These are phyloP conservation scores for Cinclus cinclus DNA, from an alignment of 2,113 vertebrate species.

Conservation along the genomic window DNA sequence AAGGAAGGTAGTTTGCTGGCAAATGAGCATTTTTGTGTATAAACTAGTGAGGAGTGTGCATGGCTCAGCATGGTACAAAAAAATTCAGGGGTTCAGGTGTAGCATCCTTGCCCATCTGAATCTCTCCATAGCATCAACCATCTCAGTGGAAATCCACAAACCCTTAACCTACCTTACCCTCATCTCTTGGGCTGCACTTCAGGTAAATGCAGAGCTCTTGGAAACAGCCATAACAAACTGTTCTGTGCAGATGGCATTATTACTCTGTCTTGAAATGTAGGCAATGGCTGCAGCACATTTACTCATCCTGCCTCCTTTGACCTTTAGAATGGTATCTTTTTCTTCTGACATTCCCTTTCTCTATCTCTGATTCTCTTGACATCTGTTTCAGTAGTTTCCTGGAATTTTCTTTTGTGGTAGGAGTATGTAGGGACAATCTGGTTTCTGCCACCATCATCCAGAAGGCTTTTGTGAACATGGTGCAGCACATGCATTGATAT, in stretches of 20 bases:
- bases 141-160: not conserved
- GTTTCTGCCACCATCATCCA: not conserved
- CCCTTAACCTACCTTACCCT: not conserved
- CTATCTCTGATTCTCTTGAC: not conserved
- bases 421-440: not conserved
- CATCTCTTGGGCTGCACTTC: not conserved
- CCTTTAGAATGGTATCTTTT: not conserved
- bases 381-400: not conserved
- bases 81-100: not conserved
- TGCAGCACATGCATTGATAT: not conserved
- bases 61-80: not conserved
- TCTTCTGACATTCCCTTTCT: not conserved
- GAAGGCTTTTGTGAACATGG: not conserved
- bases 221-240: not conserved
- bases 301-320: not conserved
- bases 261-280: not conserved
- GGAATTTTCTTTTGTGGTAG: not conserved
- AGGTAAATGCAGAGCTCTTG: not conserved
- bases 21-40: not conserved
- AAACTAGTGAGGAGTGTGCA: not conserved
- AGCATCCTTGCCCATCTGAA: not conserved
- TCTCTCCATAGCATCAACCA: not conserved
- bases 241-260: not conserved
- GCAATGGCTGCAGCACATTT: not conserved
- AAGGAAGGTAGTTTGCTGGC: not conserved